These are phyloP conservation scores for Rotaria socialis DNA, from an alignment of 2,888 invertebrate species.

Conservation along the genomic window DNA sequence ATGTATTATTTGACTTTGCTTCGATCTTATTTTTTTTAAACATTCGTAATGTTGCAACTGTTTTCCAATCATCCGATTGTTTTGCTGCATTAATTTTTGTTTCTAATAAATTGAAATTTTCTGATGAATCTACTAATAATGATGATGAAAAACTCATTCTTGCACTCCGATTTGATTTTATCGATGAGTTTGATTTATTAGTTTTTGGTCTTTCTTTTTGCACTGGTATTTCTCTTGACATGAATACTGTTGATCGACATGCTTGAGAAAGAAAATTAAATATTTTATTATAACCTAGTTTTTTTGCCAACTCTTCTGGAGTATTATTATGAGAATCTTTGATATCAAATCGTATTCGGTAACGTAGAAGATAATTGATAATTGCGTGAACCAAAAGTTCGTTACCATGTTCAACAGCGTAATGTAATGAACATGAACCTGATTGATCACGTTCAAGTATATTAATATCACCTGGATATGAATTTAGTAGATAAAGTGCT, in stretches of 20 bases:
- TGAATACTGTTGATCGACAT: not conserved
- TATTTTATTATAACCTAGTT: constrained; percentile 15
- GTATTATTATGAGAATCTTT: constrained; percentile 6
- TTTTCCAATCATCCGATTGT: not conserved
- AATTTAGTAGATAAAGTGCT: not conserved
- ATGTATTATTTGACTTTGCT: not conserved
- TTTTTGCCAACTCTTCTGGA: not conserved
- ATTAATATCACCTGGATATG: constrained; percentile 19
- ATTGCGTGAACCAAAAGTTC: not conserved
- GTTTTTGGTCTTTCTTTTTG: not conserved
- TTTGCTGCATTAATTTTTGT: not conserved
- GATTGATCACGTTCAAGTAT: not conserved
- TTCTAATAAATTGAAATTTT: not conserved
- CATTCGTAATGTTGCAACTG: not conserved
- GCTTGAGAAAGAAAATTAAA: not conserved
- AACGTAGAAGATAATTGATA: not conserved
- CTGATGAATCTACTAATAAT: not conserved
- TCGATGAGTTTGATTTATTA: not conserved
- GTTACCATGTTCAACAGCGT: constrained; percentile 27
- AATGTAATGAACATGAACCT: constrained; percentile 28
- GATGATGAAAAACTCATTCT: too few relatives aligned
- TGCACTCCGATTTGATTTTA: not conserved
- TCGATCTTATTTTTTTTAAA: not conserved
- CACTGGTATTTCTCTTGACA: not conserved
- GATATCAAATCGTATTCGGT: not conserved